Evolutionary conservation across 2,113 vertebrate species (phyloP).

Genomic region (Herpailurus yagouaroundi): DNA sequence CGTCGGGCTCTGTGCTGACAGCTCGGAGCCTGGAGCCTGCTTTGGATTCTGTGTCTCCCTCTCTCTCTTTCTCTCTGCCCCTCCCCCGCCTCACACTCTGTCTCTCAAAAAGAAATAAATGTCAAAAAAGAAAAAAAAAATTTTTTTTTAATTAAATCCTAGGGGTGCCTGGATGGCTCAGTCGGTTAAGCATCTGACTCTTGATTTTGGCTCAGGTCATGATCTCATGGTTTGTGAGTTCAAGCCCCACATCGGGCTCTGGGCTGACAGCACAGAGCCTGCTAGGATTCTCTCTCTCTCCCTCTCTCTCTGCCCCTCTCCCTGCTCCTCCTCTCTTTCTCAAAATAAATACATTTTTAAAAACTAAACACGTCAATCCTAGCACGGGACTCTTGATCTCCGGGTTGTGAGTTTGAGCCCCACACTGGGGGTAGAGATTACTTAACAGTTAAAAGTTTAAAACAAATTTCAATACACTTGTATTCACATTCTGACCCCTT

Average conservation of each 20-base stretch:
- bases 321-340: background rate
- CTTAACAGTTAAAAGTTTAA: background rate
- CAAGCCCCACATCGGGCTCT: rapidly evolving
- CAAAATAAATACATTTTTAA: background rate
- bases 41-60: background rate
- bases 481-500: background rate
- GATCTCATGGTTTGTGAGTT: background rate
- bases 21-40: background rate
- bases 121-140: background rate
- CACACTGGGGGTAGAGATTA: background rate
- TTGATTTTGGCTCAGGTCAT: too few species aligned
- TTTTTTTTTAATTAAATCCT: background rate
- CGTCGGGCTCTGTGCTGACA: background rate
- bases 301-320: background rate
- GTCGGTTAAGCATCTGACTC: background rate
- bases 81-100: background rate
- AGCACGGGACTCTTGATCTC: background rate
- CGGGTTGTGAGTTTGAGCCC: background rate
- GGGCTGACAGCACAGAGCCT: background rate
- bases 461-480: background rate
- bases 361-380: background rate
- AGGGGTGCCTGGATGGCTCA: background rate
- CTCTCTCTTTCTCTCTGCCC: background rate
- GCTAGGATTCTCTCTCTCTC: background rate
- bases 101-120: background rate